Conservation (phyloP, 2,797 vertebrate species). For the Periparus ater region DNA sequence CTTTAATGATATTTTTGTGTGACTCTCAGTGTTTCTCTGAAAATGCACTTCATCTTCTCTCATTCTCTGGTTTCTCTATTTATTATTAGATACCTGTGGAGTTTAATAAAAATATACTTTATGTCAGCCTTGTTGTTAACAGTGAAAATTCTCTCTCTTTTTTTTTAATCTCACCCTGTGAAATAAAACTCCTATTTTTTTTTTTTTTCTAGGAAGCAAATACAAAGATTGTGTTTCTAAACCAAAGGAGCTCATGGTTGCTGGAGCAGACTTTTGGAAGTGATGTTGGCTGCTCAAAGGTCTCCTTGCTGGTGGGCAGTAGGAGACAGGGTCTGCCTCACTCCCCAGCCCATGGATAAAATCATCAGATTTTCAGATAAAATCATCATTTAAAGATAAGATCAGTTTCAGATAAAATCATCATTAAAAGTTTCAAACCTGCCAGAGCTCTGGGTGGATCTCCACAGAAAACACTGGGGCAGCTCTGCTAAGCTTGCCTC, state of each 20-base stretch:
- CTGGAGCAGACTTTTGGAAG: neutral
- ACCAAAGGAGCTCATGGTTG: neutral
- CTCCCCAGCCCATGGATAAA: neutral
- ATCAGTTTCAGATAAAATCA: neutral
- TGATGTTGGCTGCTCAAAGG: neutral
- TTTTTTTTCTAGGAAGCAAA: neutral
- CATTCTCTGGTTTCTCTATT: neutral
- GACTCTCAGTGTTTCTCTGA: neutral
- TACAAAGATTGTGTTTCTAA: neutral
- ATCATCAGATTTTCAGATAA: neutral
- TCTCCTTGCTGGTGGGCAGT: neutral
- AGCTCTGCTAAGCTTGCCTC: neutral
- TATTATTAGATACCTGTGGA: neutral
- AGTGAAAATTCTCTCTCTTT: neutral
- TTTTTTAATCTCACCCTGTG: neutral
- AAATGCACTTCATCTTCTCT: neutral
- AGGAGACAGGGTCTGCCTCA: rapidly evolving
- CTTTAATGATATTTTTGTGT: neutral
- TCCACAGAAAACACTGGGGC: neutral
- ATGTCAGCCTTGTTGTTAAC: neutral
- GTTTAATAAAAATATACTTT: neutral
- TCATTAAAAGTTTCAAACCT: neutral
- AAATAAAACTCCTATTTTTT: rapidly evolving
- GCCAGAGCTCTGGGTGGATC: neutral
- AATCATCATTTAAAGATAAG: neutral